Base-by-base conservation (phyloP, 2,888 invertebrate species). In the Ecliptopera silaceata region DNA sequence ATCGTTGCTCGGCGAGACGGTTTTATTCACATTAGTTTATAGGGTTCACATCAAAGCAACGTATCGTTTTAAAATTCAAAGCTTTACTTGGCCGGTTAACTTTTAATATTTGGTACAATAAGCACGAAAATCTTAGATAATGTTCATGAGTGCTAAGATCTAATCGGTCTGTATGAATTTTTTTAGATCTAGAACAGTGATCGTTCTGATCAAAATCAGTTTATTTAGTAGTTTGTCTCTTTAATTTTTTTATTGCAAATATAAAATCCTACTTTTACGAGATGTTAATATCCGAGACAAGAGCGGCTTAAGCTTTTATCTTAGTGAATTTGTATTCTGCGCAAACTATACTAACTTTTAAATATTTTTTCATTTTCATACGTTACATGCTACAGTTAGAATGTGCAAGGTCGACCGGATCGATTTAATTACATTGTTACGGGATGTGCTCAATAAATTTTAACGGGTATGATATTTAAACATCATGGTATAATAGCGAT, bases 381-480 rank as follows among this genome's bases (percentile, higher is more conserved):
- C 11, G 36, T 41, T 39, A 45, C 32, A 36, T 50, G 64, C 63
- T 68, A 75, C 80, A 77, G 79, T 82, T 81, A 82, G 77, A 73
- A 57, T 56, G 48, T 60, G 66, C 77, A 75, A 79, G 75, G 74
- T 67, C 68, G 72, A 73, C 79, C 64, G 75, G 79, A 72, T 80
- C 72, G 68, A 70, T 81, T 81, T 80, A 83, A 82, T 80, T 78
- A 82, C 79, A 80, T 80, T 83, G 82, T 83, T 79, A 75, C 69
- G 66, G 64, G 67, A 73, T 73, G 70, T 72, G 70, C 67, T 69
- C 66, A 71, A 81, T 81, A 80, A 77, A 80, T 82, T 80, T 78
- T 80, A 83, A 80, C 76, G 65, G 76, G 76, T 52, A 57, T 43
- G 47, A 59, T 56, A 59, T 80, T 78, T 74, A 76, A 79, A 79